Evolutionary conservation across 2,113 vertebrate genomes (phyloP), one percentile per base, ranked within the genome.

Genomic region (Strix aluco): DNA sequence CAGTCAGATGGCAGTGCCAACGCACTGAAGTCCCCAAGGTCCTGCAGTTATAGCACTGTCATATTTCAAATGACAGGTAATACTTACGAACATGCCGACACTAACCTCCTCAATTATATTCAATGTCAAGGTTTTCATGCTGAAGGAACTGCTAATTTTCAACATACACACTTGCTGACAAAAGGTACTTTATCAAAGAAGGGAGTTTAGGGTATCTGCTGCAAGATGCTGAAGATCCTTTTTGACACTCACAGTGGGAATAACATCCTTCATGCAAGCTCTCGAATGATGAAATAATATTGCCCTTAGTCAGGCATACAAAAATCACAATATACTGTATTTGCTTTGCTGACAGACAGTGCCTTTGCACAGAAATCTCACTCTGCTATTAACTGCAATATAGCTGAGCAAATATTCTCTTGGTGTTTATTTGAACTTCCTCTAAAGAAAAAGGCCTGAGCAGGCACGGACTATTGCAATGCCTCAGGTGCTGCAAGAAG

Each of bases 41-140:
- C 97, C 96, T 94, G 81, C 97, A 96, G 96, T 98, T 98, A 97
- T 46, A 96, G 93, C 83, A 87, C 95, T 97, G 97, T 98, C 98
- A 98, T 98, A 98, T 98, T 98, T 98, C 97, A 98, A 97, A 97
- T 97, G 98, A 98, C 98, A 98, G 98, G 98, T 98, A 98, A 98
- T 98, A 96, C 93, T 97, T 96, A 97, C 1, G 66, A 98, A 97
- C 97, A 98, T 1, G 84, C 88, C 26, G 13, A 91, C 91, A 91
- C 96, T 97, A 97, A 97, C 97, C 97, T 97, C 97, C 95, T 98
- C 97, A 97, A 98, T 98, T 98, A 98, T 95, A 97, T 88, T 98
- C 98, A 98, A 96, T 97, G 98, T 98, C 98, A 98, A 97, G 91
- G 94, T 94, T 98, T 98, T 96, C 65, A 20, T 74, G 94, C 92